Evolutionary conservation across 2,113 vertebrate species (phyloP).

Genomic region (Rhadina sibilatrix): DNA sequence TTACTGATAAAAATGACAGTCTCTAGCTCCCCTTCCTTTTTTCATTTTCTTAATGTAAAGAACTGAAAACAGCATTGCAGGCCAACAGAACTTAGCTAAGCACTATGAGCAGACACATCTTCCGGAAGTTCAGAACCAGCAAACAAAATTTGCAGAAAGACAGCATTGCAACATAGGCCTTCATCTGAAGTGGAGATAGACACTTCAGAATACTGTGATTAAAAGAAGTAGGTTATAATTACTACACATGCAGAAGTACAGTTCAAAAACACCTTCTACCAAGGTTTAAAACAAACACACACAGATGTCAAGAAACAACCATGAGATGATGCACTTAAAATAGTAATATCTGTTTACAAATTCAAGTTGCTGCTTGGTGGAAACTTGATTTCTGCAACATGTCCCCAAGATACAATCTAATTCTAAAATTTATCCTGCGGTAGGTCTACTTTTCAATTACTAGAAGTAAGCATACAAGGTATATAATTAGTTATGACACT

Average conservation of each 20-base stretch:
- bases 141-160: background rate
- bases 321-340: constrained; percentile 65
- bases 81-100: background rate
- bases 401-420: constrained; percentile 77
- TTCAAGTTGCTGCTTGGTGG: constrained; percentile 70
- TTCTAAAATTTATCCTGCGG: constrained; percentile 72
- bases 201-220: constrained; percentile 26
- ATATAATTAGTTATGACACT: constrained; percentile 91
- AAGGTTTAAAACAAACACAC: constrained; percentile 46
- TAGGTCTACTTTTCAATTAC: constrained; percentile 81
- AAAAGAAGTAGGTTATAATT: constrained; percentile 35
- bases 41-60: background rate
- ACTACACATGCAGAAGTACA: background rate
- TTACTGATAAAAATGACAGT: background rate
- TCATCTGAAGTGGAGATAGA: constrained; percentile 44
- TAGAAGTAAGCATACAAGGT: constrained; percentile 79
- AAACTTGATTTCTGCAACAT: constrained; percentile 71
- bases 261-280: constrained; percentile 35
- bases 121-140: background rate
- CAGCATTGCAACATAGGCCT: background rate
- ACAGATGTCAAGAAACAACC: constrained; percentile 60
- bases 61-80: background rate
- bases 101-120: background rate
- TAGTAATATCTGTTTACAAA: constrained; percentile 72
- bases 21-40: background rate